Evolutionary conservation across 2,888 invertebrate genomes (phyloP), one percentile per base, ranked within the genome.

Genomic region (Carterocephalus palaemon): DNA sequence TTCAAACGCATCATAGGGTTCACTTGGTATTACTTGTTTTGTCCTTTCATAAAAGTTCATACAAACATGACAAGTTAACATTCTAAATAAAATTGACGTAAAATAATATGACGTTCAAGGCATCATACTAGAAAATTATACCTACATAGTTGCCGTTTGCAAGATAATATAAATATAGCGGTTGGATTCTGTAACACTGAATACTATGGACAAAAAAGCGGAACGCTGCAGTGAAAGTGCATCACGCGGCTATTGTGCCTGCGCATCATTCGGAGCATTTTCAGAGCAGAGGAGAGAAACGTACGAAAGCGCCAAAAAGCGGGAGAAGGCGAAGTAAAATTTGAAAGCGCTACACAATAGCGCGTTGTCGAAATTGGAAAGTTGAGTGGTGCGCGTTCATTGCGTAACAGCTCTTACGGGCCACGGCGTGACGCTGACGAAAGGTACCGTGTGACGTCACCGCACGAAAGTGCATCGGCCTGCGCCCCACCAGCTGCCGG

Each of bases 351-450:
- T 71, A 82, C 76, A 85, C 85, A 86, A 85, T 85, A 79, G 84
- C 78, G 75, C 78, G 84, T 85, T 85, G 86, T 84, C 84, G 85
- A 85, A 86, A 85, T 86, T 85, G 85, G 85, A 85, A 85, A 85
- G 85, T 85, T 75, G 83, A 83, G 80, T 70, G 73, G 78, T 71
- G 84, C 78, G 78, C 76, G 75, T 75, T 71, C 62, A 67, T 85
- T 85, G 78, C 84, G 73, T 82, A 84, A 84, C 72, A 72, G 76
- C 77, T 79, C 81, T 83, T 84, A 81, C 84, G 70, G 75, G 72
- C 71, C 70, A 68, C 73, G 76, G 67, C 71, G 76, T 80, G 81
- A 80, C 79, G 78, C 79, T 80, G 81, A 74, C 80, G 83, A 80
- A 81, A 84, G 83, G 82, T 75, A 76, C 70, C 64, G 58, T 59